Evolutionary conservation across 2,797 vertebrate species (phyloP).

Genomic region (Ceryle rudis): DNA sequence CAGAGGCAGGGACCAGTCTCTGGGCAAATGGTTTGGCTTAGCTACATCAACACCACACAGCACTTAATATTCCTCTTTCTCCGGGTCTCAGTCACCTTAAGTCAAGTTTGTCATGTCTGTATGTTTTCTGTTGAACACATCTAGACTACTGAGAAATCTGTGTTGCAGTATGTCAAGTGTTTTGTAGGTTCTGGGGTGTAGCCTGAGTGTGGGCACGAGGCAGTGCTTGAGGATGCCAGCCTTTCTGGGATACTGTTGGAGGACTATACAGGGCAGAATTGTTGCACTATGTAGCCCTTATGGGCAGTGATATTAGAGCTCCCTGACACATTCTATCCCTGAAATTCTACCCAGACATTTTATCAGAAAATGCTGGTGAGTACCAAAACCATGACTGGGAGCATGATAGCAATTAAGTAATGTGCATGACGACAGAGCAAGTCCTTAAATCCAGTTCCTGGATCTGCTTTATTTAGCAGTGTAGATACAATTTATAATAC

Average conservation of each 20-base stretch:
- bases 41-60: neutral
- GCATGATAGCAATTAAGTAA: neutral
- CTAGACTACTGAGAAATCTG: neutral
- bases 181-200: neutral
- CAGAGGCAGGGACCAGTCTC: neutral
- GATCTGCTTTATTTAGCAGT: neutral
- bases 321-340: neutral
- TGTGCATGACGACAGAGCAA: neutral
- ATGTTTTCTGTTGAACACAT: neutral
- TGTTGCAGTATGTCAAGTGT: neutral
- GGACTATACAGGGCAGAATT: neutral
- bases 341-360: neutral
- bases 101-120: neutral
- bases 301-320: neutral
- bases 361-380: neutral
- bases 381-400: neutral
- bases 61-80: neutral
- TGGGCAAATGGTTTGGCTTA: neutral
- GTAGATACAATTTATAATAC: neutral
- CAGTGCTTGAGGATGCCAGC: neutral
- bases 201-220: neutral
- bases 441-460: neutral
- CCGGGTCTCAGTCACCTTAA: neutral
- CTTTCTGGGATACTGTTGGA: neutral
- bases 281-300: rapidly evolving